These are phyloP conservation scores for Patella depressa DNA, from an alignment of 2,888 invertebrate genomes.

Conservation along the genomic window DNA sequence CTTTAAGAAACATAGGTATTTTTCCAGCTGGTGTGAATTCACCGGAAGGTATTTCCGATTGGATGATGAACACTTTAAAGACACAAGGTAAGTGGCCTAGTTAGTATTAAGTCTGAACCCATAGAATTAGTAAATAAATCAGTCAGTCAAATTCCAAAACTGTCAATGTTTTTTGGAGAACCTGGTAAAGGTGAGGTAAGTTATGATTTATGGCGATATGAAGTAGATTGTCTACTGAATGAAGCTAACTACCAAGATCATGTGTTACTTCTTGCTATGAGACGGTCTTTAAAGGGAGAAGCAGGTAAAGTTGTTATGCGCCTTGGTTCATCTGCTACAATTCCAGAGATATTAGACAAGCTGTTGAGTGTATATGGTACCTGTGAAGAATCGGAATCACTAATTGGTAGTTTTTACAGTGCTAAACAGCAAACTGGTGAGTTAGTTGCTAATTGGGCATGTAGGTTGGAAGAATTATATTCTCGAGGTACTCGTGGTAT, in stretches of 20 bases:
- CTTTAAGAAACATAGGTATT: neutral
- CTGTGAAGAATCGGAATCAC: neutral
- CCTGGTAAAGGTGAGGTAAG: neutral
- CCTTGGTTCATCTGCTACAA: neutral
- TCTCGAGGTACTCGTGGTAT: neutral
- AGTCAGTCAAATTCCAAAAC: neutral
- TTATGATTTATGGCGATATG: conserved; percentile 4
- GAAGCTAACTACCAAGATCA: neutral
- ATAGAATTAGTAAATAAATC: too few relatives aligned
- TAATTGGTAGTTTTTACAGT: too few relatives aligned
- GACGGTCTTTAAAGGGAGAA: conserved; percentile 24
- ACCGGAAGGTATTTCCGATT: neutral
- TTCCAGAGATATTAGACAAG: neutral
- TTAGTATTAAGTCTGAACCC: neutral
- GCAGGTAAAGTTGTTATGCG: too few relatives aligned
- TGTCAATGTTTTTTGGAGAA: neutral
- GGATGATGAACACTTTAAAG: too few relatives aligned
- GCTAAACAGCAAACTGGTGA: neutral
- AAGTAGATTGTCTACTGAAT: neutral
- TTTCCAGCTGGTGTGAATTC: neutral
- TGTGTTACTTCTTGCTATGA: too few relatives aligned
- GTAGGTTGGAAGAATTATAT: neutral
- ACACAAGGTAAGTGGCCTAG: conserved; percentile 6
- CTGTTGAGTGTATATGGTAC: neutral
- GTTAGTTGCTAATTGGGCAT: neutral